phyloP scores from a whole-genome alignment of 2,888 invertebrate genomes.

The Podotricha telesiphe region DNA sequence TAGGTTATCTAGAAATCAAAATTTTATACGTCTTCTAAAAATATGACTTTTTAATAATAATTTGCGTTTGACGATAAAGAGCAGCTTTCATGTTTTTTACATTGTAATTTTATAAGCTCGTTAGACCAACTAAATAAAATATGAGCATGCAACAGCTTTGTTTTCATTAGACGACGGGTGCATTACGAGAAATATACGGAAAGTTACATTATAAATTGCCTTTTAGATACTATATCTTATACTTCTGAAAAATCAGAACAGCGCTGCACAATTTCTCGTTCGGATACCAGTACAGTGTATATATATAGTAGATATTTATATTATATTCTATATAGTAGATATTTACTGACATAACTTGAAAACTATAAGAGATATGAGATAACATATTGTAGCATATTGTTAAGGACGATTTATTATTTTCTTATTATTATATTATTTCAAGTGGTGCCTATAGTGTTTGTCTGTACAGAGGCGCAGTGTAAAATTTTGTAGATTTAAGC shows the following conservation, averaged over 20 bases:
- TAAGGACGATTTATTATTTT: no score
- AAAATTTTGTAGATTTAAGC: no score
- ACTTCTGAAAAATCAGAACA: background rate
- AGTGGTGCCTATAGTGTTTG: no score
- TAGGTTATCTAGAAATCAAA: no score
- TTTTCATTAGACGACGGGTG: conserved; percentile 17
- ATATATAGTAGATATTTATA: background rate
- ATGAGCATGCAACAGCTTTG: conserved; percentile 17
- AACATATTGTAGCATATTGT: no score
- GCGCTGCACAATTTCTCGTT: background rate
- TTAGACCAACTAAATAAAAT: conserved; percentile 22
- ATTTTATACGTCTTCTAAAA: no score
- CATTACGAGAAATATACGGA: conserved; percentile 10
- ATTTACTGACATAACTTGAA: no score
- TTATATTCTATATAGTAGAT: no score
- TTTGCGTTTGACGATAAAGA: background rate
- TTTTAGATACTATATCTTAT: conserved; percentile 3
- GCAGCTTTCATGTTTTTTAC: background rate
- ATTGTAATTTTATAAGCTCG: conserved; percentile 23
- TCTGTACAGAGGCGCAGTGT: no score
- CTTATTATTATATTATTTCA: no score
- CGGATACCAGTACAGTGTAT: no score
- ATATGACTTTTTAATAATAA: background rate
- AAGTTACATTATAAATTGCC: background rate
- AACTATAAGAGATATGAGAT: no score